phyloP scores from a whole-genome alignment of 2,113 vertebrate genomes.

The Cyphotilapia sp. region DNA sequence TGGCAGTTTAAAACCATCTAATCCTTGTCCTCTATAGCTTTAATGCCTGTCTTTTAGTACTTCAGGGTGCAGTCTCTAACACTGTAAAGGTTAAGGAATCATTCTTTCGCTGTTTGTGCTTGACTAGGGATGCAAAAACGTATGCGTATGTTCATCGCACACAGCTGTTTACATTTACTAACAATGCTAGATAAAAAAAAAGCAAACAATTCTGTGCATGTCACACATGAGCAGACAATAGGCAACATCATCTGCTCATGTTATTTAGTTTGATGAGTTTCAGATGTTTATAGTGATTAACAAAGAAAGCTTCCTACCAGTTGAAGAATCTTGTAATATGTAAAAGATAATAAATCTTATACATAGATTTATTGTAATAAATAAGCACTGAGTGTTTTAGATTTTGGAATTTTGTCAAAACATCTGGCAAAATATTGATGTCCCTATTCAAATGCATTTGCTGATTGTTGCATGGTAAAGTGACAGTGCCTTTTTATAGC shows the following conservation, averaged over 20 bases:
- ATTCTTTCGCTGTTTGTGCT: not conserved
- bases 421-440: not conserved
- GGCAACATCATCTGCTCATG: not conserved
- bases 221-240: not conserved
- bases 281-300: not conserved
- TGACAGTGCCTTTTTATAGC: not conserved
- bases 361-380: not conserved
- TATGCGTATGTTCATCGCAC: not conserved
- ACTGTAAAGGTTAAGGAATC: not conserved
- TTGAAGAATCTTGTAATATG: not conserved
- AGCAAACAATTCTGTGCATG: not conserved
- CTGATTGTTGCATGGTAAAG: not conserved
- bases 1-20: conserved; percentile 14
- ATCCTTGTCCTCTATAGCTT: conserved; percentile 19
- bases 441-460: not conserved
- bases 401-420: not conserved
- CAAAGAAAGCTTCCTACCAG: not conserved
- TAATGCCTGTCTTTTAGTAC: not conserved
- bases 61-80: not conserved
- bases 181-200: not conserved
- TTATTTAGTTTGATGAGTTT: not conserved
- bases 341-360: not conserved
- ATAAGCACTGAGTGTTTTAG: not conserved
- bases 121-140: not conserved
- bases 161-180: not conserved